Percentiles rank a stretch among this genome's conserved stretches.
phyloP scores from a whole-genome alignment of 2,797 vertebrate species.

The Decapterus maruadsi region DNA sequence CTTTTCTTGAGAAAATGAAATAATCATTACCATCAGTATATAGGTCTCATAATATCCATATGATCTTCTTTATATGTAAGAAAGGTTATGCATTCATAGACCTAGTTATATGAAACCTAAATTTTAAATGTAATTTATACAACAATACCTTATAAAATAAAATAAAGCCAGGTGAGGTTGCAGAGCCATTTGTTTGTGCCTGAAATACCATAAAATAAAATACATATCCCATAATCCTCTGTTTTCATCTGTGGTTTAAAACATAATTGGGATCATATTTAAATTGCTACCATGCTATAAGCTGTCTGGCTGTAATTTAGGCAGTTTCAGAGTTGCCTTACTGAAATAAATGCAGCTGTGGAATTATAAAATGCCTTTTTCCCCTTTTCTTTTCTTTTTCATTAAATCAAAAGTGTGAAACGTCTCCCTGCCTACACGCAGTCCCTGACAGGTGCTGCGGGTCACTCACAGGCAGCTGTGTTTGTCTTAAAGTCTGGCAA shows the following conservation, averaged over 20 bases:
- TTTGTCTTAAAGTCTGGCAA: background rate
- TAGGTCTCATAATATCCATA: background rate
- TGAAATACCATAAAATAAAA: background rate
- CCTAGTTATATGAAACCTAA: background rate
- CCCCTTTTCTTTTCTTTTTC: background rate
- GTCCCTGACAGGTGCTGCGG: background rate
- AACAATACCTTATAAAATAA: no score
- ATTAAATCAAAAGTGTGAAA: background rate
- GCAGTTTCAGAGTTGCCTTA: background rate
- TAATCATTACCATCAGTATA: background rate
- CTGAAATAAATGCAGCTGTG: background rate
- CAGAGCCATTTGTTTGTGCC: background rate
- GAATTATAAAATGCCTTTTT: background rate
- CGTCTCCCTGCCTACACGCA: background rate
- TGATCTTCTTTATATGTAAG: background rate
- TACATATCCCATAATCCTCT: background rate
- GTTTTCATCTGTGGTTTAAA: background rate
- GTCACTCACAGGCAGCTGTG: background rate
- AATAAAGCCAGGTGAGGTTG: background rate
- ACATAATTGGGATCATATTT: background rate
- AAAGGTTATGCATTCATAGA: background rate
- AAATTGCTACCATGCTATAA: background rate
- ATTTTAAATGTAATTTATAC: background rate
- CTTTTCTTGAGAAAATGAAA: background rate
- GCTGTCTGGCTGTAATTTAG: background rate